Percentiles rank a stretch among this genome's conserved stretches.
Conservation (phyloP, 1,140 invertebrate genomes). For the Lasioglossum albipes region DNA sequence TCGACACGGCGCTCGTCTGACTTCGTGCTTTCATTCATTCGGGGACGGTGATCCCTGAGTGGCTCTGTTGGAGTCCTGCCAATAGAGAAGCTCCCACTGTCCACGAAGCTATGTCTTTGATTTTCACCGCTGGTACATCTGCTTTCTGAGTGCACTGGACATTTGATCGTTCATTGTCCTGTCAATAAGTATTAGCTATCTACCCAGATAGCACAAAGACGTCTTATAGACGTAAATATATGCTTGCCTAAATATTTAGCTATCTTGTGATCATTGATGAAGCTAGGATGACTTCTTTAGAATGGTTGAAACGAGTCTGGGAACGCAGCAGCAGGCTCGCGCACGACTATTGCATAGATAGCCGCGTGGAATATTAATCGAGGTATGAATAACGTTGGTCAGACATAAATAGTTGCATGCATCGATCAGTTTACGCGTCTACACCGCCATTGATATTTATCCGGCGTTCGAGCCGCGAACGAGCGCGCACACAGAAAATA, state of each 20-base stretch:
- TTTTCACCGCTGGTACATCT: no score
- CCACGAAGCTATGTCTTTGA: no score
- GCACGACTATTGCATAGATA: background rate
- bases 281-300: background rate
- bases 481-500: slow-evolving; percentile 1
- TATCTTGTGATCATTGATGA: background rate
- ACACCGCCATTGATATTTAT: slow-evolving; percentile 38
- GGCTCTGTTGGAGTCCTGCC: no score
- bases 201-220: no score
- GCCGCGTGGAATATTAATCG: slow-evolving; percentile 50
- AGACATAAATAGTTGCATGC: slow-evolving; percentile 27
- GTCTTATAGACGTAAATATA: no score
- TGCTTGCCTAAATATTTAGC: no score
- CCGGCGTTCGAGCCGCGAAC: background rate
- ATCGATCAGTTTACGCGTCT: slow-evolving; percentile 31
- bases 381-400: slow-evolving; percentile 47
- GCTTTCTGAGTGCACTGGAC: no score
- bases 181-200: no score
- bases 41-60: no score
- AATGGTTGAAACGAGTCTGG: background rate
- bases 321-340: background rate
- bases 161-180: no score
- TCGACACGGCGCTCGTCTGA: no score
- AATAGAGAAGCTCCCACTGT: no score
- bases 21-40: background rate